Conservation (phyloP, 2,888 invertebrate genomes). For the Strigamia maritima region DNA sequence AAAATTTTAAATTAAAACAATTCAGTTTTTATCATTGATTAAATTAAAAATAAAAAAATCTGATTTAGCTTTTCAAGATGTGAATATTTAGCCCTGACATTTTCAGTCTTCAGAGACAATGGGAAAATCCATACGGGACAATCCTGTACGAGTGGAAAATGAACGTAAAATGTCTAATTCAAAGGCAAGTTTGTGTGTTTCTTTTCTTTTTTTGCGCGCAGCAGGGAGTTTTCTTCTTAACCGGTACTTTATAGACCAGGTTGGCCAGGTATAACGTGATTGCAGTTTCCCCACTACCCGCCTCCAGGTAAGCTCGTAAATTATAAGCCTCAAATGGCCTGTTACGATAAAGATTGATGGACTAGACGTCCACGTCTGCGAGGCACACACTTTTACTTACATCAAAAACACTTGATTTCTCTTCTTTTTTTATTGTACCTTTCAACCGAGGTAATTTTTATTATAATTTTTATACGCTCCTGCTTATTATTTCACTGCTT, state of each 20-base stretch:
- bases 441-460: background rate
- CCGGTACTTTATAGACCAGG: conserved; percentile 12
- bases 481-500: background rate
- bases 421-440: background rate
- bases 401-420: background rate
- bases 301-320: conserved; percentile 33
- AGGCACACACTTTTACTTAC: background rate
- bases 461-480: background rate
- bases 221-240: conserved; percentile 15
- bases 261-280: conserved; percentile 22
- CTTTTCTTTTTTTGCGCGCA: background rate
- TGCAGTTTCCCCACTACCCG: background rate
- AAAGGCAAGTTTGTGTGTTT: background rate
- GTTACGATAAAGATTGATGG: conserved; percentile 37
- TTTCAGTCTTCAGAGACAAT: no score
- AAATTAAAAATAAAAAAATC: no score
- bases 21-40: no score
- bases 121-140: no score
- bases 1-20: no score
- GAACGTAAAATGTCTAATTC: background rate
- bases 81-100: no score
- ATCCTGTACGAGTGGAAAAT: background rate
- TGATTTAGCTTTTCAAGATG: no score
- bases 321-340: conserved; percentile 31
- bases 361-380: conserved; percentile 28